Conservation (phyloP, 2,113 vertebrate species). For the Rhadina sibilatrix region DNA sequence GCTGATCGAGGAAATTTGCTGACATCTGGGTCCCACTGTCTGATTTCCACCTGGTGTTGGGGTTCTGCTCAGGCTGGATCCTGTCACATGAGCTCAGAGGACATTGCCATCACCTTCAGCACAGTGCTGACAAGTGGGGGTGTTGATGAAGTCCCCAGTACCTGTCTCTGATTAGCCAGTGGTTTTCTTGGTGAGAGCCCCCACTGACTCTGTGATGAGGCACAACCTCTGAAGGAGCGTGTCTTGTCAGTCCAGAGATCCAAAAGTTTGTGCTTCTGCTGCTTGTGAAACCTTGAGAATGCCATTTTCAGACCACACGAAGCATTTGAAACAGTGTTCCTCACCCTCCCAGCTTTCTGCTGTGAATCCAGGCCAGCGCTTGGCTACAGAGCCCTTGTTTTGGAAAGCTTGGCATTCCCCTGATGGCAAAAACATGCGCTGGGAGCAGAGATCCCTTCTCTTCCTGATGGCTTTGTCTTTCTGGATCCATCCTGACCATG, state of each 20-base stretch:
- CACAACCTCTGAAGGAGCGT: background rate
- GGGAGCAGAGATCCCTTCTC: background rate
- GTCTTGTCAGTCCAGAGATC: background rate
- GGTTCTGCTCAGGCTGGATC: background rate
- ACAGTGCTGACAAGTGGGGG: background rate
- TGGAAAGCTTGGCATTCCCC: background rate
- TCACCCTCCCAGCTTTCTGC: background rate
- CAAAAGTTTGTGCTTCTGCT: background rate
- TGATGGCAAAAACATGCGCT: background rate
- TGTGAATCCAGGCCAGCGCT: background rate
- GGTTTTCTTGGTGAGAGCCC: background rate
- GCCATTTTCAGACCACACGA: background rate
- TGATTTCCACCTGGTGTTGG: background rate
- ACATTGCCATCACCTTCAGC: background rate
- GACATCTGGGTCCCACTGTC: background rate
- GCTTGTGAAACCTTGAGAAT: background rate
- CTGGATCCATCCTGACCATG: background rate
- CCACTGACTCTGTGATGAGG: rapidly evolving
- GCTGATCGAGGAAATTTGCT: background rate
- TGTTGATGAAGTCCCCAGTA: background rate
- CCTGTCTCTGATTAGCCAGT: background rate
- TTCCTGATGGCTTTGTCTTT: background rate
- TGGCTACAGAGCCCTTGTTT: background rate
- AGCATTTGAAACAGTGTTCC: background rate
- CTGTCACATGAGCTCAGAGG: background rate